Evolutionary conservation across 2,797 vertebrate genomes (phyloP).

Genomic region (Gallinago nigripennis): DNA sequence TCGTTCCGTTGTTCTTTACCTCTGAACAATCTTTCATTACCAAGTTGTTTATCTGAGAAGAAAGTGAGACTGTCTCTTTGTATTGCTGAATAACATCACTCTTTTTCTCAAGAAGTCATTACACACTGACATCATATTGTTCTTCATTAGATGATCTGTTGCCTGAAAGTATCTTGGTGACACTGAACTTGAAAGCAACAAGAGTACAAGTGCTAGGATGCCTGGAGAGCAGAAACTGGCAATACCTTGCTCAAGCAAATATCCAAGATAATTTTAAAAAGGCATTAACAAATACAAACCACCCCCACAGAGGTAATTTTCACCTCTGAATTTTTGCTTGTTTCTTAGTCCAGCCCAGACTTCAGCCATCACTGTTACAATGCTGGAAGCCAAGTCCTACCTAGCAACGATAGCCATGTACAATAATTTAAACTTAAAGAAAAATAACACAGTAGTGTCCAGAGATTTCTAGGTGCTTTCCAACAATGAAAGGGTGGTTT

Average conservation of each 20-base stretch:
- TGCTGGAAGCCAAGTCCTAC: conserved; percentile 59
- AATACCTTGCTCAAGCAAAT: conserved; percentile 56
- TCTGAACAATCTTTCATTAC: conserved; percentile 62
- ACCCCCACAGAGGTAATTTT: conserved; percentile 69
- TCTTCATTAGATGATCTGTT: conserved; percentile 72
- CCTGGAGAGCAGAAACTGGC: conserved; percentile 55
- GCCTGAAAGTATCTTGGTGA: conserved; percentile 64
- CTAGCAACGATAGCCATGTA: conserved; percentile 38
- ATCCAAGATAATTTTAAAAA: conserved; percentile 54
- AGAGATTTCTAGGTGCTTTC: conserved; percentile 40
- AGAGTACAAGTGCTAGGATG: conserved; percentile 56
- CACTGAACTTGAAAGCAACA: conserved; percentile 67
- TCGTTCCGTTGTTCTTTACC: conserved; percentile 18
- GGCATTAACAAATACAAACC: conserved; percentile 55
- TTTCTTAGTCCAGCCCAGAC: conserved; percentile 42
- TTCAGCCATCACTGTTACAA: conserved; percentile 42
- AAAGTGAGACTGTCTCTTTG: conserved; percentile 70
- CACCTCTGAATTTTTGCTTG: conserved; percentile 58
- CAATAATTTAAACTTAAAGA: conserved; percentile 33
- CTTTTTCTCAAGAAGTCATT: conserved; percentile 63
- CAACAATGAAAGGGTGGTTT: conserved; percentile 19
- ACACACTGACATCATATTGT: conserved; percentile 65
- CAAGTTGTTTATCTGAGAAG: conserved; percentile 64
- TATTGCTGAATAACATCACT: conserved; percentile 67
- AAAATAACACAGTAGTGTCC: conserved; percentile 39